phyloP scores from a whole-genome alignment of 2,797 vertebrate genomes.

The Tragopan temminckii region DNA sequence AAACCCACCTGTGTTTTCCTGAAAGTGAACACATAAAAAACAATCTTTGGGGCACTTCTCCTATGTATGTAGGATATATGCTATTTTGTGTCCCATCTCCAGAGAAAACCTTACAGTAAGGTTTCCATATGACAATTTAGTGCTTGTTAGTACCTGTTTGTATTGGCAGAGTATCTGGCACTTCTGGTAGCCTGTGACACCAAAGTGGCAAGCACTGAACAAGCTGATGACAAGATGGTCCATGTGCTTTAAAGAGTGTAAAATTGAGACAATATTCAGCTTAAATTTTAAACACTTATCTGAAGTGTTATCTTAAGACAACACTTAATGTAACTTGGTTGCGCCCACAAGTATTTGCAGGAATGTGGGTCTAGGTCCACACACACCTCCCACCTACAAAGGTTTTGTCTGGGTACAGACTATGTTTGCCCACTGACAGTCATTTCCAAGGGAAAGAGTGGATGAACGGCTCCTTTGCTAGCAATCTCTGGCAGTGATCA shows the following conservation, averaged over 20 bases:
- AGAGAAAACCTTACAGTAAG: not conserved
- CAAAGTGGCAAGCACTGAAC: not conserved
- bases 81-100: not conserved
- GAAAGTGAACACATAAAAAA: not conserved
- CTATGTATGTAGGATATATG: accelerated
- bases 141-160: not conserved
- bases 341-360: conserved; percentile 10
- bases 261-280: not conserved
- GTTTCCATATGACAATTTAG: not conserved
- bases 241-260: not conserved
- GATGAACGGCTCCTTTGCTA: not conserved
- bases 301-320: not conserved
- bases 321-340: not conserved
- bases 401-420: conserved; percentile 17
- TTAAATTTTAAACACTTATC: not conserved
- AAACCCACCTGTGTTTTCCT: not conserved
- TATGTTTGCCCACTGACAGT: conserved; percentile 8
- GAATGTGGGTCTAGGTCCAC: not conserved
- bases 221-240: not conserved
- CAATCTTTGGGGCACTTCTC: not conserved
- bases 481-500: not conserved
- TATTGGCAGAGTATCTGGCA: not conserved
- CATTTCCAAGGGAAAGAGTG: conserved; percentile 24
- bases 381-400: conserved; percentile 14
- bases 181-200: not conserved